Percentiles rank a stretch among this genome's conserved stretches.
Conservation (phyloP, 2,113 vertebrate species). For the Mormyrus iriodes region DNA sequence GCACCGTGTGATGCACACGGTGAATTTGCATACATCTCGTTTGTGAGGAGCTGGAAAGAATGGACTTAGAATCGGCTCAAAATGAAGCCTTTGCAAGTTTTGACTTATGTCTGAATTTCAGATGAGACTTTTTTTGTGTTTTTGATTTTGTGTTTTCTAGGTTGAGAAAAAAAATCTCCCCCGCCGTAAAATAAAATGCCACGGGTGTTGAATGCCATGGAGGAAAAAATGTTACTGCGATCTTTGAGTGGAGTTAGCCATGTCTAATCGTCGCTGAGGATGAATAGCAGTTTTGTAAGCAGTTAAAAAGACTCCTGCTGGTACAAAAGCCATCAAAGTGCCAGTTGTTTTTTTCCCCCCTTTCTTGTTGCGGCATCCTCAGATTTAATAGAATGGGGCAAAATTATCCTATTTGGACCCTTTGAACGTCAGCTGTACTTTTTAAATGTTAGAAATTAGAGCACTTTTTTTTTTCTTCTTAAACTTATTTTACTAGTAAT, state of each 20-base stretch:
- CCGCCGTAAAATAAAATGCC: slow-evolving; percentile 36
- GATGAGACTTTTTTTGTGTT: slow-evolving; percentile 44
- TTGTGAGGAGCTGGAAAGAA: background rate
- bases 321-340: slow-evolving; percentile 54
- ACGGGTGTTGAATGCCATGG: slow-evolving; percentile 45
- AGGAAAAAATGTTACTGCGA: slow-evolving; percentile 42
- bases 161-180: slow-evolving; percentile 41
- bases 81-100: slow-evolving; percentile 15
- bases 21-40: background rate
- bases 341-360: slow-evolving; percentile 18
- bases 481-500: background rate
- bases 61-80: slow-evolving; percentile 26
- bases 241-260: slow-evolving; percentile 53
- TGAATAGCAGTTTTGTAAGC: slow-evolving; percentile 57
- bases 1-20: too few relatives aligned
- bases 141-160: slow-evolving; percentile 40
- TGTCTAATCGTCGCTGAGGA: slow-evolving; percentile 62
- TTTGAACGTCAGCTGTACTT: background rate
- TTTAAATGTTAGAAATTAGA: background rate
- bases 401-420: background rate
- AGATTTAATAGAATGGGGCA: slow-evolving; percentile 31
- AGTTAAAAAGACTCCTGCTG: slow-evolving; percentile 51
- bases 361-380: slow-evolving; percentile 35
- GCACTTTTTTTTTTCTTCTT: background rate
- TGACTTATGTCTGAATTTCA: slow-evolving; percentile 49